phyloP scores from a whole-genome alignment of 1,140 invertebrate species.

The Radopholus similis region DNA sequence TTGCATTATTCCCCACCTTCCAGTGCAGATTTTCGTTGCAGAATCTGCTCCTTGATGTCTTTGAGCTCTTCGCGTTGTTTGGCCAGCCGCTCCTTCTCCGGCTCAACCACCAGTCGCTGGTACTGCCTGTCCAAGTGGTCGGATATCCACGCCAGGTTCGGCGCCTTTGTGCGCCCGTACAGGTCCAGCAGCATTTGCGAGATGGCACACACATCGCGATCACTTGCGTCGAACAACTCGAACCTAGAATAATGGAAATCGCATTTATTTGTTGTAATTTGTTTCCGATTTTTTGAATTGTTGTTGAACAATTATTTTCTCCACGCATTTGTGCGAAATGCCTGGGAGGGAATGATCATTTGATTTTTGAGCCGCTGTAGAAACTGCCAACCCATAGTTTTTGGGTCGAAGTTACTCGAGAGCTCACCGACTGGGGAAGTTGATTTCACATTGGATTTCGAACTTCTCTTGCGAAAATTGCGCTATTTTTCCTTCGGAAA shows the following conservation, averaged over 20 bases:
- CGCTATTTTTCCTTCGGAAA: no score
- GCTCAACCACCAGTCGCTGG: background rate
- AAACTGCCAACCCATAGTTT: background rate
- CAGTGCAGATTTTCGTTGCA: background rate
- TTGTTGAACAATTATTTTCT: no score
- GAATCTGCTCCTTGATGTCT: background rate
- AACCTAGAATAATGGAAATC: constrained; percentile 10
- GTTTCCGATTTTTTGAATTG: no score
- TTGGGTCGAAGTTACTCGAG: no score
- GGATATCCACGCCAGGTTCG: background rate
- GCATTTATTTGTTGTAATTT: background rate
- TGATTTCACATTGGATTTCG: no score
- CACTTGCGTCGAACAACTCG: constrained; percentile 40
- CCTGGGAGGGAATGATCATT: background rate
- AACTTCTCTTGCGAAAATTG: no score
- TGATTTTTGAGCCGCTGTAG: background rate
- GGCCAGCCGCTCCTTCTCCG: constrained; percentile 8
- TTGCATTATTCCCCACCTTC: no score
- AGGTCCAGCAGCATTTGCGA: constrained; percentile 36
- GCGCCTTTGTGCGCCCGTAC: constrained; percentile 28
- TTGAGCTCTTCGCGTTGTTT: background rate
- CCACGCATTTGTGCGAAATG: background rate
- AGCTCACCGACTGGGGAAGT: no score
- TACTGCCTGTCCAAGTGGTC: background rate
- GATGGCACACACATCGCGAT: constrained; percentile 30